Base-by-base conservation (phyloP, 2,797 vertebrate genomes). In the Micrastur ruficollis region DNA sequence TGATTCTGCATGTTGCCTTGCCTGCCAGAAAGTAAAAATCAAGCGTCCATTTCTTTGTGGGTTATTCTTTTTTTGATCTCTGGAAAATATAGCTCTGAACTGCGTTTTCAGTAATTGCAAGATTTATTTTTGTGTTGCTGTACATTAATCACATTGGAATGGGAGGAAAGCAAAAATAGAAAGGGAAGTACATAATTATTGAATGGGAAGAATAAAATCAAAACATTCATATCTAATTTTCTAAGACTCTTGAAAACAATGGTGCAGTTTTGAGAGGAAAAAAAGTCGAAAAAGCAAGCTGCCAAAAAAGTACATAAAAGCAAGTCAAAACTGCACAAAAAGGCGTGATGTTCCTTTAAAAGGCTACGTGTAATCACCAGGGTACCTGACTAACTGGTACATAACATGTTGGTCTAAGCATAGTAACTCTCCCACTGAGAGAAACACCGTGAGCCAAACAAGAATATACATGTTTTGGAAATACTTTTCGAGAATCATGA, bases 391-490 rank as follows among this genome's bases (percentile, higher is more conserved):
- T 83, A 86, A 89, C 82, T 89, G 75, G 63, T 90, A 81, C 34
- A 63, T 49, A 84, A 87, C 79, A 44, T 75, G 70, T 95, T 95
- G 16, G 8, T 80, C 40, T 92, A 63, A 84, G 83, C 66, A 40
- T 7, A 70, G 81, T 82, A 82, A 70, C 68, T 82, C 73, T 79
- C 59, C 79, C 81, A 82, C 68, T 72, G 84, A 85, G 86, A 88
- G 67, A 90, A 96, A 91, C 34, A 70, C 49, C 0, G 5, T 38
- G 55, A 93, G 65, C 61, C 2, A 7, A 94, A 94, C 95, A 97
- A 95, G 97, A 94, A 95, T 36, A 66, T 50, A 97, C 96, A 97
- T 8, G 94, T 75, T 82, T 71, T 91, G 74, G 80, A 93, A 93
- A 95, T 86, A 78, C 12, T 91, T 90, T 20, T 92, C 63, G 65